Evolutionary conservation across 1,140 invertebrate genomes (phyloP), one percentile per base, ranked within the genome.

Genomic region (Drosophila virilis): DNA sequence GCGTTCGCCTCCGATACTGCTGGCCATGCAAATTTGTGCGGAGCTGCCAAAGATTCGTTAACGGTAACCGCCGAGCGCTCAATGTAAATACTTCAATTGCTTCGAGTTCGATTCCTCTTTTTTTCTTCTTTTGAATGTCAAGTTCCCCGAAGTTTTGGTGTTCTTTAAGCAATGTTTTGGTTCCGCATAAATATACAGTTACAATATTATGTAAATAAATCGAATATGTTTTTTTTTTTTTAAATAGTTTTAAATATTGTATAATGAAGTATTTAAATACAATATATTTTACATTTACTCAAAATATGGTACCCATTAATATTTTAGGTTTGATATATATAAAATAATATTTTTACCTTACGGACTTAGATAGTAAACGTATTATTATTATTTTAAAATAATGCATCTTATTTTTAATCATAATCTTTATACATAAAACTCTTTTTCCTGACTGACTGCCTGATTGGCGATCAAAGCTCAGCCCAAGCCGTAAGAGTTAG

Each of bases 1-100:
- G 43, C 52, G 38, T 71, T 71, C 59, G 38, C 22, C 48, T 57
- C 45, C 59, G 35, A 59, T 65, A 64, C 52, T 78, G 80, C 80
- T 82, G 80, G 54, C 61, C 66, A 83, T 82, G 80, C 80, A 79
- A 82, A 78, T 75, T 28, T 73, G 37, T 33, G 32, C 17, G 22
- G 3, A 55, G 33, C 42, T 32, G n/a, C 9, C 35, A 45, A 50
- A 58, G 64, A 67, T 57, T 62, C 15, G 33, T 2, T 45, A 62
- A 62, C 50, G 50, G 58, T 13, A 10, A 13, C n/a, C 4, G 33
- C 28, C 46, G 33, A 62, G 10, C 32, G 17, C 12, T 33, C 38
- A 57, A 57, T 46, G 12, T 10, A 33, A 59, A 15, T 46, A 43
- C 8, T 32, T 17, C 61, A 40, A 6, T n/a, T n/a, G 38, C 10